Evolutionary conservation across 2,113 vertebrate genomes (phyloP), one percentile per base, ranked within the genome.

Genomic region (Bombycilla garrulus): DNA sequence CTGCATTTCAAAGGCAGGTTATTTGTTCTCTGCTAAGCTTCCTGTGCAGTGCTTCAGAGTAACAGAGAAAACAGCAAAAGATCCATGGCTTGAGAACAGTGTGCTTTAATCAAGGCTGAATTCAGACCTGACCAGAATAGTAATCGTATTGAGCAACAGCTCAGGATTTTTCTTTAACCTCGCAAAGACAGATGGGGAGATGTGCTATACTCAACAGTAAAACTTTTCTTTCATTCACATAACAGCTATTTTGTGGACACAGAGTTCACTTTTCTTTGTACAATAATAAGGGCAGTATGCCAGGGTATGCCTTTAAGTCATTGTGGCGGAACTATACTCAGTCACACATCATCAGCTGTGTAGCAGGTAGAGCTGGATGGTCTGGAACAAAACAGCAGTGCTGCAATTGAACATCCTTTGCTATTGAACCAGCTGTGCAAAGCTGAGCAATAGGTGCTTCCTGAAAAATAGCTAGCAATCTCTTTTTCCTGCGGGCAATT

Each of bases 21-120:
- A 80, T 87, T 92, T 8, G 1, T 91, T 80, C 45, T 61, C 79
- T 92, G n/a, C 45, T 82, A 57, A 88, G 74, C 12, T 82, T 76
- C 62, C 70, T 73, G 53, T 80, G 53, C 28, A 80, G 15, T 28
- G 65, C 35, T 69, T 93, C 79, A 95, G 44, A 88, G 65, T 61
- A 93, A 76, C 62, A 36, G 53, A 85, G 53, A 76, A 67, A 93
- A 74, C 40, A 48, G 48, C 45, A 72, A 65, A 93, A 93, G 86
- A 89, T 91, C 73, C 65, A 76, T 87, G 61, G 69, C 45, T 87
- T 74, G 47, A 65, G 57, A 85, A 61, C 35, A 57, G 45, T 57
- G 25, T 69, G n/a, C 38, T 92, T 92, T 93, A 92, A 90, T 93
- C 65, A 90, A 79, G 21, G 42, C 28, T 94, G 87, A 90, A 79